phyloP scores from a whole-genome alignment of 2,888 invertebrate species.

The Phortica okadai region DNA sequence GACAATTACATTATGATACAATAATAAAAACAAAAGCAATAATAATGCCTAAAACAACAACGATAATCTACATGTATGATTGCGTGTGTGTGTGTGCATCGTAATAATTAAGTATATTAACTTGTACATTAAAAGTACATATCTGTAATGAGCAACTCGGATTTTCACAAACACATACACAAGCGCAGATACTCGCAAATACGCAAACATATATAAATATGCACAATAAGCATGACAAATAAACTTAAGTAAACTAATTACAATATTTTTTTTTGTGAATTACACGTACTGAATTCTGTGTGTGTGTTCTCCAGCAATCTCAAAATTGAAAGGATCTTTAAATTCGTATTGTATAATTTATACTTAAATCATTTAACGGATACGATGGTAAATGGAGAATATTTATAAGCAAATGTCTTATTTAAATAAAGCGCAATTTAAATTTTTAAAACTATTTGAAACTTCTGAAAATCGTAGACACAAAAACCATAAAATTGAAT shows the following conservation, averaged over 20 bases:
- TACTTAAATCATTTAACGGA: too few relatives aligned
- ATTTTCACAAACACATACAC: background rate
- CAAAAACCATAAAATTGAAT: background rate
- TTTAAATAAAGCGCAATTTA: background rate
- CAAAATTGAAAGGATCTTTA: too few relatives aligned
- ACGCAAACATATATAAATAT: background rate
- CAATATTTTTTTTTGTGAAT: background rate
- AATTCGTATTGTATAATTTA: too few relatives aligned
- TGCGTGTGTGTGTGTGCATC: background rate
- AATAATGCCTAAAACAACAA: background rate
- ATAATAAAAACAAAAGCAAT: slow-evolving; percentile 12
- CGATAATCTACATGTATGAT: background rate
- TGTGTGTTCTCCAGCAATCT: too few relatives aligned
- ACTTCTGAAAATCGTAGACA: background rate
- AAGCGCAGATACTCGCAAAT: background rate
- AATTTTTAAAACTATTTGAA: background rate
- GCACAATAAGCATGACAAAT: background rate
- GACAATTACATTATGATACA: slow-evolving; percentile 13
- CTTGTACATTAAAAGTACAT: background rate
- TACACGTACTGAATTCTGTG: too few relatives aligned
- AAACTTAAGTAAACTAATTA: background rate
- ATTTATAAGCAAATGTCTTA: too few relatives aligned
- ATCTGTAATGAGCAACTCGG: background rate
- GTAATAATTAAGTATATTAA: background rate
- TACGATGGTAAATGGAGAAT: too few relatives aligned